phyloP scores from a whole-genome alignment of 2,797 vertebrate genomes.

The Chaetodon trifasciatus region DNA sequence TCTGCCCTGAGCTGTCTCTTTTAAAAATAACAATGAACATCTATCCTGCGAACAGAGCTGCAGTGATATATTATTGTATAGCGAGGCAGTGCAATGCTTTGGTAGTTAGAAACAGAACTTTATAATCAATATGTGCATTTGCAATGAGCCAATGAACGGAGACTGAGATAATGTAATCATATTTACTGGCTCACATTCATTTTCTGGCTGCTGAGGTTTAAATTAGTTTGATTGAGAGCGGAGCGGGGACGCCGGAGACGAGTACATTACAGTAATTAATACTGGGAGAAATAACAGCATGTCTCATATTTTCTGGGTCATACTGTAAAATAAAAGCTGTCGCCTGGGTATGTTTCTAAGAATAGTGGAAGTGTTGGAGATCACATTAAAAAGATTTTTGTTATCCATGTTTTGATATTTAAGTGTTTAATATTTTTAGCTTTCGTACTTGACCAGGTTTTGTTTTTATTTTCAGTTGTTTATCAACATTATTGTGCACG shows the following conservation, averaged over 20 bases:
- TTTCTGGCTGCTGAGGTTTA: constrained; percentile 48
- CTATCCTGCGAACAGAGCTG: constrained; percentile 17
- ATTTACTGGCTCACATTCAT: constrained; percentile 42
- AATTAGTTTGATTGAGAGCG: constrained; percentile 53
- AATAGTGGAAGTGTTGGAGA: neutral
- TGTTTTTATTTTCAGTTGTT: neutral
- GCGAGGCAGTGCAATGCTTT: neutral
- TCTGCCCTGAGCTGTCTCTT: neutral
- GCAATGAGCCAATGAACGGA: constrained; percentile 35
- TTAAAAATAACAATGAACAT: constrained; percentile 20
- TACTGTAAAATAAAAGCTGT: neutral
- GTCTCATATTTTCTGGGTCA: constrained; percentile 45
- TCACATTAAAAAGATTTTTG: neutral
- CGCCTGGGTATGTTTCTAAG: neutral
- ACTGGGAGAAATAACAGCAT: constrained; percentile 37
- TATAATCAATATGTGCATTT: constrained; percentile 48
- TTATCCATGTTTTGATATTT: neutral
- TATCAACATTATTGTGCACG: neutral
- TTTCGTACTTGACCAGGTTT: neutral
- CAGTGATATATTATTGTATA: neutral
- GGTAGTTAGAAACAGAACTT: constrained; percentile 21
- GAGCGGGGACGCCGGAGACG: constrained; percentile 5
- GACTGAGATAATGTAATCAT: constrained; percentile 41
- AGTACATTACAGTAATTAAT: constrained; percentile 56
- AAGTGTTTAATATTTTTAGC: neutral